Evolutionary conservation across 2,888 invertebrate genomes (phyloP), one percentile per base, ranked within the genome.

Genomic region (Parnassius glacialis): DNA sequence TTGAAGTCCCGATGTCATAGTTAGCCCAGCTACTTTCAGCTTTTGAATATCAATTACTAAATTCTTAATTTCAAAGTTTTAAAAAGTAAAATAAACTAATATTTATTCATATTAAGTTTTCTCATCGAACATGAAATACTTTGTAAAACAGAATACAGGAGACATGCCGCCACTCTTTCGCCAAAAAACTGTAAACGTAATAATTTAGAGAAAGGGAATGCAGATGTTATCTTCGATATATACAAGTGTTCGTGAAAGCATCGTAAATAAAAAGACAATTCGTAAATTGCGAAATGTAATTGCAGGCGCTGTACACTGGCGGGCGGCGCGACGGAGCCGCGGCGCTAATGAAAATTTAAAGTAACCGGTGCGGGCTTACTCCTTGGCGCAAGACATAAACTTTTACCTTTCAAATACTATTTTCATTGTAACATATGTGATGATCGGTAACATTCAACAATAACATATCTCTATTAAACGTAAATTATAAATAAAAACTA

Each of bases 321-420:
- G 67, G 66, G 67, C 71, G 72, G 67, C 69, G 67, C 69, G 66
- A 47, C 65, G 56, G 67, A 68, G 68, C 66, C 68, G 64, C 63
- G 65, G 75, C 76, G 81, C 82, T 87, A 85, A 88, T 89, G 86
- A 89, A 88, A 88, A 86, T 87, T 88, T 89, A 88, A 87, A 87
- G 82, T 83, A 84, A 84, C 85, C 80, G 75, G 80, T 83, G 81
- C 78, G 68, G 75, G 73, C 70, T 66, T 64, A 67, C 63, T 54
- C 59, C 42, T 13, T 61, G 72, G 73, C 61, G 63, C 71, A 72
- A 70, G 67, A 54, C 51, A 72, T 42, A 60, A 69, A 70, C 68
- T 16, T 3, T 13, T 20, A 10, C 16, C 10, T 57, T 10, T 57
- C 48, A 64, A 10, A 57, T 34, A 20, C 34, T 34, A 34, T 34